Conservation (phyloP, 2,113 vertebrate species). For the Marmota flaviventris region DNA sequence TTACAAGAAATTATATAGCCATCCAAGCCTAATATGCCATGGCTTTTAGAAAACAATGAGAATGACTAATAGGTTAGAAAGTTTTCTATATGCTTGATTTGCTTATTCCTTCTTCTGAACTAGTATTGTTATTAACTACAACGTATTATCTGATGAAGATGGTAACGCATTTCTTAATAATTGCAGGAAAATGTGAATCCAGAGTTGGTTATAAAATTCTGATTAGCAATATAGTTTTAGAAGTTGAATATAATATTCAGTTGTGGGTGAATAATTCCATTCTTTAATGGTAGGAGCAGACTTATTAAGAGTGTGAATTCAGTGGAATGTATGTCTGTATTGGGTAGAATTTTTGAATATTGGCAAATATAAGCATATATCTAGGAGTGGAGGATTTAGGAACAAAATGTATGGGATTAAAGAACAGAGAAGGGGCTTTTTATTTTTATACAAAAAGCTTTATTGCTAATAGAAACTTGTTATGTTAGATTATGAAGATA, state of each 20-base stretch:
- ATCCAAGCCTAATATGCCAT: background rate
- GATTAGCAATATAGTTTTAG: background rate
- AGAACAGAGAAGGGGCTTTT: background rate
- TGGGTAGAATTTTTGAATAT: background rate
- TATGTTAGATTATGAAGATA: background rate
- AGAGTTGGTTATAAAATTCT: background rate
- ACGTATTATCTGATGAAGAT: slow-evolving; percentile 14
- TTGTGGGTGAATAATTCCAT: background rate
- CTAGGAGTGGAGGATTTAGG: background rate
- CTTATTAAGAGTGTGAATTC: background rate
- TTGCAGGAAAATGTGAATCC: background rate
- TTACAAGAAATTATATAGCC: background rate
- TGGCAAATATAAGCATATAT: background rate
- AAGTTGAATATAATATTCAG: background rate
- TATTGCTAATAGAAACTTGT: background rate
- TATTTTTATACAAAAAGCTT: background rate
- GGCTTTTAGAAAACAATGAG: background rate
- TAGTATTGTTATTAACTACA: background rate
- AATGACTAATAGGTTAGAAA: background rate
- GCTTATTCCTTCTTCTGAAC: background rate
- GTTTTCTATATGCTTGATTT: background rate
- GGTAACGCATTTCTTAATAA: background rate
- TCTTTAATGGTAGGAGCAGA: background rate
- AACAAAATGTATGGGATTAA: background rate
- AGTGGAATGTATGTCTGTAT: background rate